Evolutionary conservation across 2,888 invertebrate species (phyloP).

Genomic region (Cantharis flavilabris): DNA sequence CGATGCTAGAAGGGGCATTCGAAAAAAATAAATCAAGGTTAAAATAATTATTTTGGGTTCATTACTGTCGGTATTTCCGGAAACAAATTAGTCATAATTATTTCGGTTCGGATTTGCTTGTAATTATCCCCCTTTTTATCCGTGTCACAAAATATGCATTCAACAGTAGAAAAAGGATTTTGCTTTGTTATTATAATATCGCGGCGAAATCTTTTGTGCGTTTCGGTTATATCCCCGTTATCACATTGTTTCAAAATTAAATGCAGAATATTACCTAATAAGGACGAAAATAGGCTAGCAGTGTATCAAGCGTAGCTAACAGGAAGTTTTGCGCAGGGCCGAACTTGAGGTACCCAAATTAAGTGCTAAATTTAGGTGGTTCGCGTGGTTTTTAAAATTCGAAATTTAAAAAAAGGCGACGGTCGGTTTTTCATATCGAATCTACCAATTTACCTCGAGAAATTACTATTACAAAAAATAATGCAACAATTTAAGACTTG

Average conservation of each 20-base stretch:
- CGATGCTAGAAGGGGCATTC: not conserved
- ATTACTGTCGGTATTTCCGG: constrained; percentile 7
- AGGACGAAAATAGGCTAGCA: not conserved
- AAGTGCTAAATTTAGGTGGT: too few species aligned
- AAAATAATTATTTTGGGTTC: constrained; percentile 4
- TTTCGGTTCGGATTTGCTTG: not conserved
- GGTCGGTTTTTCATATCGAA: not conserved
- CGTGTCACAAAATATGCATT: not conserved
- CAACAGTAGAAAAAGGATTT: not conserved
- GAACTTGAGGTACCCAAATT: not conserved
- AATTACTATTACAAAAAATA: not conserved
- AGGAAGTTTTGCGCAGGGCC: not conserved
- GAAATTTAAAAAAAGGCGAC: not conserved
- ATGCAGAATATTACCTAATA: not conserved
- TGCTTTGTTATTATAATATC: not conserved
- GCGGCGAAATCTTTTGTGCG: not conserved
- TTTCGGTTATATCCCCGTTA: not conserved
- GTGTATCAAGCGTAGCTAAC: not conserved
- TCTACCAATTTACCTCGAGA: not conserved
- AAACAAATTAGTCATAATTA: constrained; percentile 5
- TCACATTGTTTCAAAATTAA: not conserved
- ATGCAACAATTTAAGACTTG: not conserved
- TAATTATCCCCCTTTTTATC: not conserved
- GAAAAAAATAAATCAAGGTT: not conserved
- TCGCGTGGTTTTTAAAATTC: too few species aligned